Conservation (phyloP, 2,113 vertebrate genomes). For the Lepisosteus oculatus region DNA sequence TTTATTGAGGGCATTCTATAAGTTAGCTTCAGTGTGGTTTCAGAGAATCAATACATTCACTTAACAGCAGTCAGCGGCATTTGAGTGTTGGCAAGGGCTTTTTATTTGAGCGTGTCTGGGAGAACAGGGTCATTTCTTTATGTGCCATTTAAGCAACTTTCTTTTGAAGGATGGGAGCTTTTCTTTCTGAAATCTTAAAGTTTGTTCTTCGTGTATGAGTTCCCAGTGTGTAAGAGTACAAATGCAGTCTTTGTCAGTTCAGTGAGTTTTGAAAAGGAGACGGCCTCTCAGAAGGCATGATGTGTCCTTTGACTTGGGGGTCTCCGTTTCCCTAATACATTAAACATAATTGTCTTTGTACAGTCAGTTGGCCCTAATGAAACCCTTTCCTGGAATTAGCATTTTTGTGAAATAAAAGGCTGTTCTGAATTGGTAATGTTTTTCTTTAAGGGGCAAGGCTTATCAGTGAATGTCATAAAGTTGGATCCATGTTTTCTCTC, state of each 20-base stretch:
- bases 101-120: too few species aligned
- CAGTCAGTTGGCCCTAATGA: conserved; percentile 40
- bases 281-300: conserved; percentile 25
- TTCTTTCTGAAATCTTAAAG: conserved; percentile 33
- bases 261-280: conserved; percentile 22
- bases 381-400: neutral
- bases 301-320: conserved; percentile 38
- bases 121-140: too few species aligned
- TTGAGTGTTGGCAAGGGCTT: neutral
- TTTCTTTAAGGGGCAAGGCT: too few species aligned
- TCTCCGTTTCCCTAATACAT: conserved; percentile 48
- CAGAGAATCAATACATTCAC: neutral
- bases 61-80: neutral
- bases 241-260: conserved; percentile 40
- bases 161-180: too few species aligned
- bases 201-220: conserved; percentile 28
- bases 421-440: too few species aligned
- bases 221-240: conserved; percentile 37
- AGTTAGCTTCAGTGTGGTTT: neutral
- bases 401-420: too few species aligned
- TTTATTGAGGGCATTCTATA: neutral
- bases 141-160: too few species aligned
- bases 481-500: too few species aligned
- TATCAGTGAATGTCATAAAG: too few species aligned
- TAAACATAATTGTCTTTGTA: conserved; percentile 39